Evolutionary conservation across 2,888 invertebrate genomes (phyloP), one percentile per base, ranked within the genome.

Genomic region (Odontomyia ornata): DNA sequence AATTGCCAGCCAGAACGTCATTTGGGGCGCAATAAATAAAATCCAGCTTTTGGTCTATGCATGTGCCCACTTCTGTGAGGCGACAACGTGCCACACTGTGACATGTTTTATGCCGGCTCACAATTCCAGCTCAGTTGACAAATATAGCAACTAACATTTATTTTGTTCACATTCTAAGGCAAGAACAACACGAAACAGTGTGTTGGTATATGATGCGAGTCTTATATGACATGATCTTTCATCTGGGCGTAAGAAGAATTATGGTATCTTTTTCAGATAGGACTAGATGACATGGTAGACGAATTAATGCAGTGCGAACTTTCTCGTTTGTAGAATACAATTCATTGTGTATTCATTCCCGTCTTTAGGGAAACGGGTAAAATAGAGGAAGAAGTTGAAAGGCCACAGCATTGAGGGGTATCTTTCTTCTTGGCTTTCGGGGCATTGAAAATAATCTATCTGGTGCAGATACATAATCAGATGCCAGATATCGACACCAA

Each of bases 21-120:
- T 65, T 30, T 65, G 65, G 65, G 36, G 43, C 36, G 43, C 36
- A 65, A 65, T 65, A 36, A 65, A 60, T 60, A 60, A 60, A 25
- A 60, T 60, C 21, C 60, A 23, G 21, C 23, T 60, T 60, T 13
- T 52, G 52, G 52, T 23, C 60, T 60, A 21, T 60, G 60, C 21
- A 60, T 60, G 25, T 15, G 25, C 25, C 23, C 60, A 60, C 25
- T 60, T 21, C 5, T 25, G 3, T 23, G 60, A 25, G 21, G 25
- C 30, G 64, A 64, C 64, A 30, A 64, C 30, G 64, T 64, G 64
- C 64, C 64, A 64, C 64, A 11, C 30, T 13, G 64, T n/a, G 30
- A 11, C 64, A 30, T 27, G 64, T n/a, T 18, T 64, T 23, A 18
- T 23, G 36, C 30, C 11, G 28, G 30, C 13, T 28, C n/a, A 28